phyloP scores from a whole-genome alignment of 2,797 vertebrate genomes.

The Lepus oiostolus region DNA sequence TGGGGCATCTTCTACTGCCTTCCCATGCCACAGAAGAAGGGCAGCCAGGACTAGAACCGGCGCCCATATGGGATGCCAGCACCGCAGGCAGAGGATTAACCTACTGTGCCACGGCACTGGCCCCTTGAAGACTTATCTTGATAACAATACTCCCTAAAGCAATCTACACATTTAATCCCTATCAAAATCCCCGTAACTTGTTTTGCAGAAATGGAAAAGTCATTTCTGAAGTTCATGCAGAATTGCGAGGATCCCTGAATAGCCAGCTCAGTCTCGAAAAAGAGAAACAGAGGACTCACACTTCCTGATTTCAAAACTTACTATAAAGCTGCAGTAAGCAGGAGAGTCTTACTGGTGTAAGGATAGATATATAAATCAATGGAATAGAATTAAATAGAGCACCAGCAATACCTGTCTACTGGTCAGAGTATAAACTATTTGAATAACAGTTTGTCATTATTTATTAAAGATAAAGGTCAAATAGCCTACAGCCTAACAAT shows the following conservation, averaged over 20 bases:
- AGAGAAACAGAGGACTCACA: too few species aligned
- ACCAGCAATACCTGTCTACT: neutral
- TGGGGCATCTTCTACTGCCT: too few species aligned
- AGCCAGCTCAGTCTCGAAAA: too few species aligned
- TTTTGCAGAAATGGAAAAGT: neutral
- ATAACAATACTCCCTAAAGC: neutral
- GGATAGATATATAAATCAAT: neutral
- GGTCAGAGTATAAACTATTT: constrained; percentile 10
- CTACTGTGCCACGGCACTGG: too few species aligned
- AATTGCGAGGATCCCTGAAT: neutral
- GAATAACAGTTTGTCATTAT: neutral
- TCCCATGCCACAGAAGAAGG: too few species aligned
- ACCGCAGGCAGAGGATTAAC: too few species aligned
- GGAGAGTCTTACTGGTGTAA: neutral
- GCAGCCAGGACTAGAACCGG: too few species aligned
- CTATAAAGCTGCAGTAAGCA: neutral
- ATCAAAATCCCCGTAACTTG: neutral
- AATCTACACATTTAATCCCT: neutral
- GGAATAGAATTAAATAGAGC: neutral
- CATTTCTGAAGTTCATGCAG: neutral
- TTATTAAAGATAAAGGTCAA: constrained; percentile 38
- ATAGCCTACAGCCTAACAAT: neutral
- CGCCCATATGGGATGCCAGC: too few species aligned
- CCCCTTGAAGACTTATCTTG: too few species aligned
- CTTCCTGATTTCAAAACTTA: too few species aligned